Base-by-base conservation (phyloP, 2,113 vertebrate genomes). In the Hippoglossus stenolepis region DNA sequence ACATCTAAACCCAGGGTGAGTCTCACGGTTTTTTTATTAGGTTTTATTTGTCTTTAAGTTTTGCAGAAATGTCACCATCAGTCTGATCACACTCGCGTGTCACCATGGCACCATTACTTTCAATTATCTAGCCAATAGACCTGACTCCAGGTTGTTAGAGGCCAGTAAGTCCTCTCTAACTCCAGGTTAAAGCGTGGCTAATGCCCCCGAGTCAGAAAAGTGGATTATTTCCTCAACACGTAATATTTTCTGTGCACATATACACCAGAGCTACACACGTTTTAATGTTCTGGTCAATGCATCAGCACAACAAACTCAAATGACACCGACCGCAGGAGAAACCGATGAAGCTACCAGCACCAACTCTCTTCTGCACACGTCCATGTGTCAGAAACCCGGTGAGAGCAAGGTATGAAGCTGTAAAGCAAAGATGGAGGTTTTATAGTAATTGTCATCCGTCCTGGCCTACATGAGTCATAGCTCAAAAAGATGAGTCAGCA, bases 171-270 rank as follows among this genome's bases (percentile, higher is more conserved):
- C 63, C 60, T 28, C 13, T 40, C 8, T 57, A 40, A 65, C 38
- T 62, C 49, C 47, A 43, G 59, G 73, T 65, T 59, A 47, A 76
- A 61, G 73, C 8, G 12, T 43, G 61, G 53, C 45, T 70, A 70
- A 61, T 73, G 23, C 76, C 47, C 64, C 54, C n/a, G 77, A 75
- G 79, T 74, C 43, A 71, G 69, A 21, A 69, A 60, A 70, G 54
- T 64, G 66, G 51, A 58, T 73, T 72, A 70, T 70, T 31, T 7
- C 31, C 6, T 31, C 31, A 31, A 31, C 31, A 31, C 31, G 6
- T 31, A 1, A 31, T 31, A 31, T 31, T 66, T 10, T 15, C 12
- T 58, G 18, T 18, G 17, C 17, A n/a, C 40, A 24, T 45, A 58
- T 20, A 7, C 7, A n/a, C n/a, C 23, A 59, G 20, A 9, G 35